A percentile compares a stretch with the other conserved stretches of the same genome.
Conservation (phyloP, 2,113 vertebrate genomes). For the Vulpes lagopus region DNA sequence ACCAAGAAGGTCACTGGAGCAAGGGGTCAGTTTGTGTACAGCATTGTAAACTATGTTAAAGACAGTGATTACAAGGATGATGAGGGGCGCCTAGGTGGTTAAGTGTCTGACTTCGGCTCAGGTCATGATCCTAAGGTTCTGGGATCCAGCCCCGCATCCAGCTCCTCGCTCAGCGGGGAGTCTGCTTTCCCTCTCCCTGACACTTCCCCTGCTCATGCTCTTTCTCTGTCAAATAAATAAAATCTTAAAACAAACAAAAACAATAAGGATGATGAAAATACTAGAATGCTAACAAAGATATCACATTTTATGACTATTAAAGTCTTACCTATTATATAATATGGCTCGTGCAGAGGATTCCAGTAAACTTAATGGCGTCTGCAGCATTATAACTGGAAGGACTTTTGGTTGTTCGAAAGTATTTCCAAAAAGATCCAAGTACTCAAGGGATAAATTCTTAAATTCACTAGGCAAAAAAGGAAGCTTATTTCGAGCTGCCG, state of each 20-base stretch:
- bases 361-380: constrained; percentile 91
- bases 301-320: not conserved
- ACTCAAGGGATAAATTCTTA: constrained; percentile 93
- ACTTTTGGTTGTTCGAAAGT: constrained; percentile 92
- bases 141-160: no score
- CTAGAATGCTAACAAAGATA: not conserved
- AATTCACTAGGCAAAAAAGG: constrained; percentile 93
- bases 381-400: constrained; percentile 92
- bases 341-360: constrained; percentile 91
- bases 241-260: not conserved
- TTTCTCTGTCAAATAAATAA: no score
- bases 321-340: constrained; percentile 91
- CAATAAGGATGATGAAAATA: not conserved
- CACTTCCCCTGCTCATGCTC: no score
- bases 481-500: constrained; percentile 94
- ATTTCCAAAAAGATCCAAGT: constrained; percentile 96
- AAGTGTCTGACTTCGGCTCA: no score
- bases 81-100: no score
- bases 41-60: not conserved
- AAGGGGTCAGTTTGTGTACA: not conserved
- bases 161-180: no score
- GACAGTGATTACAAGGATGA: not conserved
- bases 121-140: no score
- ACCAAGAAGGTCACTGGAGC: not conserved
- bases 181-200: no score